These are phyloP conservation scores for Hypercompe scribonia DNA, from an alignment of 2,888 invertebrate genomes.

Conservation along the genomic window DNA sequence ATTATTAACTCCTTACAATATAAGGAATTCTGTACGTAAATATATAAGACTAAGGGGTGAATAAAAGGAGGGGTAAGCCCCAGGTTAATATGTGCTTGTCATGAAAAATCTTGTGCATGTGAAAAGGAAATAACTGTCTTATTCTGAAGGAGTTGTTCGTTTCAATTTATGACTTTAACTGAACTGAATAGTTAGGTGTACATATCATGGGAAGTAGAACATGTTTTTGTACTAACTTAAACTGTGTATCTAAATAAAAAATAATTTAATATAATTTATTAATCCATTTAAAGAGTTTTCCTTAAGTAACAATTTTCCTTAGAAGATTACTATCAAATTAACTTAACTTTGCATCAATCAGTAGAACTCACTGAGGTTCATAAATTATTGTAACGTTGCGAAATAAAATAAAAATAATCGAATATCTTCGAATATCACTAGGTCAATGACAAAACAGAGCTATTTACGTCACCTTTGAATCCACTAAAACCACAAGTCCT, in stretches of 20 bases:
- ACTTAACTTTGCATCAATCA: not conserved
- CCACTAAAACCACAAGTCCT: not conserved
- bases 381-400: not conserved
- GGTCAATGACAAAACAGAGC: not conserved
- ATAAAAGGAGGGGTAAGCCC: conserved; percentile 38
- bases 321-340: not conserved
- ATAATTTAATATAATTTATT: not conserved
- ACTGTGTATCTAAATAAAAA: not conserved
- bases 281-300: not conserved
- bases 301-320: no score
- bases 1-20: conserved; percentile 19
- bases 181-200: not conserved
- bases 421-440: not conserved
- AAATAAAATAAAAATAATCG: not conserved
- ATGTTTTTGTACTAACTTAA: not conserved
- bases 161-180: conserved; percentile 31
- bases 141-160: conserved; percentile 47
- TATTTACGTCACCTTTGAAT: no score
- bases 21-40: conserved; percentile 28
- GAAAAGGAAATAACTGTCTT: conserved; percentile 33
- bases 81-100: conserved; percentile 39
- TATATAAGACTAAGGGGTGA: conserved; percentile 29
- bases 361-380: not conserved
- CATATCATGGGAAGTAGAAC: not conserved
- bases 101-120: conserved; percentile 46